A percentile compares a stretch with the other conserved stretches of the same genome.
phyloP scores from a whole-genome alignment of 2,113 vertebrate genomes.

The Chlamydotis undulata region DNA sequence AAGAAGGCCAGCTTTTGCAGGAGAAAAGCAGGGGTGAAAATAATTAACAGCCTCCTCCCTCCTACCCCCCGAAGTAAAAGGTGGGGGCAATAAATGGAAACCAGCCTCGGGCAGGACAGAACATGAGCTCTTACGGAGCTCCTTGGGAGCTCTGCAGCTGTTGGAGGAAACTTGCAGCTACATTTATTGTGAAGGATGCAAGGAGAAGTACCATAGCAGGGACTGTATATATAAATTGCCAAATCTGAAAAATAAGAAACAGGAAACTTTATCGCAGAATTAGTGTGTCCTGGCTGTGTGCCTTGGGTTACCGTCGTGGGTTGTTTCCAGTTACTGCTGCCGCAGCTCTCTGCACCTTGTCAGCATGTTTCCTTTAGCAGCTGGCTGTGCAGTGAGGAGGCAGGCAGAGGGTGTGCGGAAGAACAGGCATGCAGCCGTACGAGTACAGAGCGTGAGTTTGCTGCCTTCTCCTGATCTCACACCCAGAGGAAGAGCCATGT shows the following conservation, averaged over 20 bases:
- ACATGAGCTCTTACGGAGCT: neutral
- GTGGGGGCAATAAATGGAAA: neutral
- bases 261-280: constrained; percentile 2
- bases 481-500: neutral
- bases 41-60: neutral
- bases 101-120: neutral
- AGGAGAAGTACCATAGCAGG: neutral
- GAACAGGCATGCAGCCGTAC: fast-evolving
- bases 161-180: neutral
- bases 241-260: neutral
- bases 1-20: neutral
- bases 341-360: neutral
- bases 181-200: neutral
- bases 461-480: neutral
- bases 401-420: neutral
- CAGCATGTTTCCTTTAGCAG: neutral
- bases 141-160: neutral
- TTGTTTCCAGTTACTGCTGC: constrained; percentile 23
- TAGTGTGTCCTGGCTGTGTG: neutral
- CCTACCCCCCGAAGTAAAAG: neutral
- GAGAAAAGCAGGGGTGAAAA: neutral
- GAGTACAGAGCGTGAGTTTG: neutral
- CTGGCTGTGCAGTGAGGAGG: neutral
- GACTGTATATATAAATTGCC: neutral
- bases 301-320: neutral